Base-by-base conservation (phyloP, 35 echinoderm and acorn worm genomes). In the Heliocidaris erythrogramma region DNA sequence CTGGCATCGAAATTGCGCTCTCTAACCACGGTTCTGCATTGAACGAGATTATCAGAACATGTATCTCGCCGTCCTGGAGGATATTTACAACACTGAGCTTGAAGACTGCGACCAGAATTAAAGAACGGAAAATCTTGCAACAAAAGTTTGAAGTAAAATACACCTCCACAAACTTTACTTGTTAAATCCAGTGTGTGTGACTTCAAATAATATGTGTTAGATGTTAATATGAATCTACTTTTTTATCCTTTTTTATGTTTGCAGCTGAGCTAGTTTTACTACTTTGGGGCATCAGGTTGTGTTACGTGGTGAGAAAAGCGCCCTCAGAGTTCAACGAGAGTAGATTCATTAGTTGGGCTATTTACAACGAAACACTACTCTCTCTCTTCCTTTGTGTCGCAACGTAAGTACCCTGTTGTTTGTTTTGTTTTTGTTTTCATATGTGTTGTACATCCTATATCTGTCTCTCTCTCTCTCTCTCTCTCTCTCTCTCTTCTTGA, bases 251-350 rank as follows among this genome's bases (percentile, higher is more conserved):
- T 21, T 85, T 47, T 60, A 32, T 95, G 18, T 93, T 94, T 65
- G 59, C 95, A 99, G 98, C 95, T 93, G 97, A 99, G 92, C 71
- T 99, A 24, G 65, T 97, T 86, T 88, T 99, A 17, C 95, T 99
- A 86, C 95, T 99, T 29, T 99, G 98, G 98, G 98, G 98, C 16
- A 96, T 99, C 17, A 92, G 98, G 85, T 94, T 99, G 85, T 97
- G 98, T 92, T 99, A 97, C 56, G 97, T 97, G 30, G 98, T 99
- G 16, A 95, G 98, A 47, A 99, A 99, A 94, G 98, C 98, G 65
- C 98, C 98, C 18, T 99, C 98, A 88, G 98, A 99, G 86, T 99
- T 99, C 96, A 99, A 99, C 90, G 98, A 99, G 95, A 99, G 98
- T 50, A 96, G 97, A 90, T 99, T 99, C 47, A 99, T 99, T 32